A percentile compares a stretch with the other conserved stretches of the same genome.
Conservation (phyloP, 2,797 vertebrate genomes). For the Amazona ochrocephala region DNA sequence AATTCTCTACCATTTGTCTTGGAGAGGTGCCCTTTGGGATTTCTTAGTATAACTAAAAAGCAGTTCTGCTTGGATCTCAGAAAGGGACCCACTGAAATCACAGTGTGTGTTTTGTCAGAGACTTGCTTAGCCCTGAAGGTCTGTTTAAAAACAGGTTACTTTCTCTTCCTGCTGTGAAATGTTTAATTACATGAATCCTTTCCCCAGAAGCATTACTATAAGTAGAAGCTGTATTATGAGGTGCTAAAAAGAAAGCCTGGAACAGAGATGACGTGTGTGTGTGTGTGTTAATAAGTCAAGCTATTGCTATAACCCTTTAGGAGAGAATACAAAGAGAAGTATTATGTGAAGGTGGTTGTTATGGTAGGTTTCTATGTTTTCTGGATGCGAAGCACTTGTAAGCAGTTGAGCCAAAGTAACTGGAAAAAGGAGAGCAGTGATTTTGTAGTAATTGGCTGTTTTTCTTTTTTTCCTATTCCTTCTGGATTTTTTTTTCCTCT, state of each 20-base stretch:
- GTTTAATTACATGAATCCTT: neutral
- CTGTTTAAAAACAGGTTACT: neutral
- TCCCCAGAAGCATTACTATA: neutral
- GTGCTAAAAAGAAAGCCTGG: neutral
- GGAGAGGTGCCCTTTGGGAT: too few species aligned
- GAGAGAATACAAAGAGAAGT: neutral
- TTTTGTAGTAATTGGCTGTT: neutral
- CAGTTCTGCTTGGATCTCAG: accelerated
- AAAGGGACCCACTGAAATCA: neutral
- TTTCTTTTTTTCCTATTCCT: neutral
- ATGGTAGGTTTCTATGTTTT: neutral
- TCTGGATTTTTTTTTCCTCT: neutral
- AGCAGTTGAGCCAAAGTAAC: neutral
- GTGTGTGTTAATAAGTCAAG: neutral
- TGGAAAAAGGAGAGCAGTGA: neutral
- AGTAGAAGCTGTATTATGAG: neutral
- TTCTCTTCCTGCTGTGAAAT: neutral
- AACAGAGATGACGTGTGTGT: neutral
- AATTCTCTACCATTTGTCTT: accelerated
- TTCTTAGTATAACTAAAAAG: neutral
- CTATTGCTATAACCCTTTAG: neutral
- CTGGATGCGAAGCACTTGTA: neutral
- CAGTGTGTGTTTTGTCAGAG: neutral
- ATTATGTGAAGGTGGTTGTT: neutral
- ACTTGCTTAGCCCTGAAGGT: neutral